Evolutionary conservation across 1,140 invertebrate genomes (phyloP), one percentile per base, ranked within the genome.

Genomic region (Ruditapes philippinarum): DNA sequence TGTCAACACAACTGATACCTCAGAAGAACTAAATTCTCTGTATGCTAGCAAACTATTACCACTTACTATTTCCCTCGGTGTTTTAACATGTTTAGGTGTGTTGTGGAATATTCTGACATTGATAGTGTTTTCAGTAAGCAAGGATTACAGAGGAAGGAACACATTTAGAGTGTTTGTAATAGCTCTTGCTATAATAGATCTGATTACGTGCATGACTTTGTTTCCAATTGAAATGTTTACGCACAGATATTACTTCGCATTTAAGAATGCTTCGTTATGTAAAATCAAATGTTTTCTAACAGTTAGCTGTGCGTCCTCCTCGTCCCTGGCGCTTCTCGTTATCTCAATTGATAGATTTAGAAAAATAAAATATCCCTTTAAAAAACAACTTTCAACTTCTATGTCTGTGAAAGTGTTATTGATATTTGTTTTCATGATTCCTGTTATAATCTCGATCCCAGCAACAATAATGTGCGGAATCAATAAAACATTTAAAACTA

Each of bases 91-190:
- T 2, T 22, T 84, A 17, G 81, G 81, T 22, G n/a, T 84, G 25
- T 22, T 84, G 0, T 62, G 81, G 3, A 84, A 84, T 28, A 19
- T 84, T 19, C 11, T 68, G 9, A 51, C 62, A 14, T 33, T 84
- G 28, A 1, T 84, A 0, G 60, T 73, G 14, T 84, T 84, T 51
- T 70, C 62, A 7, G 0, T 49, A 7, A 73, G 62, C 12, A 19
- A 38, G n/a, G 45, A 51, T 0, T 70, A 84, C 25, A 12, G 65
- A 0, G n/a, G n/a, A n/a, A 45, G 49, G 0, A 84, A 65, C 42
- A 84, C 33, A 17, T 84, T 84, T 40, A 84, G 28, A 51, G 40
- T 84, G 65, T 84, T 70, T 68, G 60, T 68, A 9, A 76, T 76
- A 9, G 40, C 73, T 3, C 7, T 76, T 2, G 40, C 73, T 49